A percentile compares a stretch with the other conserved stretches of the same genome.
Conservation (phyloP, 1,140 invertebrate species). For the Brachionus koreanus region DNA sequence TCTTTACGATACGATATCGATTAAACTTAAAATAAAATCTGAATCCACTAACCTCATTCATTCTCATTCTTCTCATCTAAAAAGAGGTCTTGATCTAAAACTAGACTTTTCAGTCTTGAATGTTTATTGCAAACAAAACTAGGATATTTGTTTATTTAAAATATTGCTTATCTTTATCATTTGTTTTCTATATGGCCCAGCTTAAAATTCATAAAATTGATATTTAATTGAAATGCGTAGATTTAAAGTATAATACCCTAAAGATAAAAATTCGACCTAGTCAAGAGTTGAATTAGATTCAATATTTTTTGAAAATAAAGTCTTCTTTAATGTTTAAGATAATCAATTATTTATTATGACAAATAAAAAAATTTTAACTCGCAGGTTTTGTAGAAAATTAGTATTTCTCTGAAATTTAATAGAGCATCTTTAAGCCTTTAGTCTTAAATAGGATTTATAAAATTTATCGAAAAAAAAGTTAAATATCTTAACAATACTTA, state of each 20-base stretch:
- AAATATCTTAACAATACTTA: too few species aligned
- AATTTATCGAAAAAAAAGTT: too few species aligned
- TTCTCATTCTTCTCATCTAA: not conserved
- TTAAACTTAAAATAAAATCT: slow-evolving; percentile 7
- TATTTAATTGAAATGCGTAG: not conserved
- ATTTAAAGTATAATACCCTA: not conserved
- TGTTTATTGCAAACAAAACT: not conserved
- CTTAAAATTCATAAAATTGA: not conserved
- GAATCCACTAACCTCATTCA: slow-evolving; percentile 16
- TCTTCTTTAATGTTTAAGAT: too few species aligned
- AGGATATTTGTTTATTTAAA: slow-evolving; percentile 4
- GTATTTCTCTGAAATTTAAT: too few species aligned
- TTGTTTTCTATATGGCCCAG: not conserved
- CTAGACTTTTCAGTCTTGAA: not conserved
- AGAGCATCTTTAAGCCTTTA: too few species aligned
- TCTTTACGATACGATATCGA: not conserved
- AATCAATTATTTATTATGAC: too few species aligned
- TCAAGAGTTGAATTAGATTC: not conserved
- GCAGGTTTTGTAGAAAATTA: too few species aligned
- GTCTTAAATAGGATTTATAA: too few species aligned
- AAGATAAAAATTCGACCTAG: not conserved
- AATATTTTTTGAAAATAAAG: not conserved
- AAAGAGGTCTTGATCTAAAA: not conserved
- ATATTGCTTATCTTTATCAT: slow-evolving; percentile 9
- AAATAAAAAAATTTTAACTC: too few species aligned